phyloP scores from a whole-genome alignment of 2,888 invertebrate species.

The Megalurothrips usitatus region DNA sequence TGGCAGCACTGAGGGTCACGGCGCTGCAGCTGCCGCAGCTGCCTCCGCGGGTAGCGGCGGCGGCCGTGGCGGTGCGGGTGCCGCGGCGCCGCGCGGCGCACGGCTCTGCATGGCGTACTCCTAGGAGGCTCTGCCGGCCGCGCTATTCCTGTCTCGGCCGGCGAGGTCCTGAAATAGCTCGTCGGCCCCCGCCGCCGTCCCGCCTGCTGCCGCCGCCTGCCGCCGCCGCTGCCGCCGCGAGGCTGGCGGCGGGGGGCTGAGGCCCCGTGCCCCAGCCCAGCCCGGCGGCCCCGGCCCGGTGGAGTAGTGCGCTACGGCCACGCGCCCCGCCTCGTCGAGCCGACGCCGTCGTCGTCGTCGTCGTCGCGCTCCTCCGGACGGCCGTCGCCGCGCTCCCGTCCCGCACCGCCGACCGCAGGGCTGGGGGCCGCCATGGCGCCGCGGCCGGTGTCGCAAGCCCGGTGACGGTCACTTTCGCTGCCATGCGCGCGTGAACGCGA shows the following conservation, averaged over 20 bases:
- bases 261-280: not conserved
- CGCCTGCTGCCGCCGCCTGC: not conserved
- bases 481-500: not conserved
- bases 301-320: not conserved
- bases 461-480: not conserved
- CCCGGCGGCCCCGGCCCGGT: not conserved
- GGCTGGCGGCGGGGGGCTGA: not conserved
- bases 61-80: not conserved
- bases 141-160: slow-evolving; percentile 15
- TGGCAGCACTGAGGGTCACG: no score
- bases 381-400: not conserved
- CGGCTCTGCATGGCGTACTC: not conserved
- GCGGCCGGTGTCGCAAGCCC: not conserved
- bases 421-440: not conserved
- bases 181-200: not conserved
- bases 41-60: no score
- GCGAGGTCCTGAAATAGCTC: slow-evolving; percentile 19
- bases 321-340: not conserved
- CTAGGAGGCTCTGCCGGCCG: not conserved
- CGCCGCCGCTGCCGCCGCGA: no score
- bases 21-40: not conserved
- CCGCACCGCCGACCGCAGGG: not conserved
- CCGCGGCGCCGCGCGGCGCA: not conserved
- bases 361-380: not conserved
- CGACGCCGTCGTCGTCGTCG: no score